Conservation (phyloP, 2,888 invertebrate species). For the Syrphus vitripennis region DNA sequence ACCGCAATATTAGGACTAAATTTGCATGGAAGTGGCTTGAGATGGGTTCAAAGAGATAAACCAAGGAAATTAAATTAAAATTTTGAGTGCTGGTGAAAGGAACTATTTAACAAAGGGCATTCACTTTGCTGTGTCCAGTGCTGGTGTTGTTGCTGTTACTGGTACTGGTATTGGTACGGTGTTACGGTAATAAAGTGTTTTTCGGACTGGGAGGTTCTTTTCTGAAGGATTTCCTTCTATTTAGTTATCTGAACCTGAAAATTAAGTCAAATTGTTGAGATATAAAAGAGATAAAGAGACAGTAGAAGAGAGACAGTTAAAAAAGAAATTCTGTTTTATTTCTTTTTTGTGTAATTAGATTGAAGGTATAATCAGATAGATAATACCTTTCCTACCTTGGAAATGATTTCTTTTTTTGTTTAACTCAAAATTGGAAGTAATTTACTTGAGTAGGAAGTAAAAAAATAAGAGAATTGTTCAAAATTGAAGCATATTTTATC, state of each 20-base stretch:
- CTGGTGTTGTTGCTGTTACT: too few relatives aligned
- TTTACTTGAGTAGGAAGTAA: not conserved
- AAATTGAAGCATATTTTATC: constrained; percentile 4
- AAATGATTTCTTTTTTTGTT: not conserved
- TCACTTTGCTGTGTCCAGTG: not conserved
- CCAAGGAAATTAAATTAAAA: constrained; percentile 16
- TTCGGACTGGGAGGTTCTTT: not conserved
- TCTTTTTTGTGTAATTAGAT: not conserved
- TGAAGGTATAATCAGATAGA: not conserved
- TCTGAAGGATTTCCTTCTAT: constrained; percentile 20
- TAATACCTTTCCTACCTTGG: not conserved
- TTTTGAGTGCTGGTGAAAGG: constrained; percentile 22
- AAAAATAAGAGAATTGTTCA: not conserved
- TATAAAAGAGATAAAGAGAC: not conserved
- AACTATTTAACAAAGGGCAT: constrained; percentile 16
- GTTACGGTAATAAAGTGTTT: too few relatives aligned
- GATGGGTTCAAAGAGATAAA: constrained; percentile 19
- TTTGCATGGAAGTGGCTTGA: not conserved
- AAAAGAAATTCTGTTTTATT: constrained; percentile 1
- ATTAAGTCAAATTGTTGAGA: constrained; percentile 24
- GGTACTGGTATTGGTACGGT: too few relatives aligned
- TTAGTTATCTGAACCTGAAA: constrained; percentile 19
- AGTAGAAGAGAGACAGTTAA: not conserved
- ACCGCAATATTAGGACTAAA: constrained; percentile 9
- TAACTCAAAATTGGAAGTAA: constrained; percentile 5